A percentile compares a stretch with the other conserved stretches of the same genome.
phyloP scores from a whole-genome alignment of 2,113 vertebrate species.

The Chamaetylas fuelleborni region DNA sequence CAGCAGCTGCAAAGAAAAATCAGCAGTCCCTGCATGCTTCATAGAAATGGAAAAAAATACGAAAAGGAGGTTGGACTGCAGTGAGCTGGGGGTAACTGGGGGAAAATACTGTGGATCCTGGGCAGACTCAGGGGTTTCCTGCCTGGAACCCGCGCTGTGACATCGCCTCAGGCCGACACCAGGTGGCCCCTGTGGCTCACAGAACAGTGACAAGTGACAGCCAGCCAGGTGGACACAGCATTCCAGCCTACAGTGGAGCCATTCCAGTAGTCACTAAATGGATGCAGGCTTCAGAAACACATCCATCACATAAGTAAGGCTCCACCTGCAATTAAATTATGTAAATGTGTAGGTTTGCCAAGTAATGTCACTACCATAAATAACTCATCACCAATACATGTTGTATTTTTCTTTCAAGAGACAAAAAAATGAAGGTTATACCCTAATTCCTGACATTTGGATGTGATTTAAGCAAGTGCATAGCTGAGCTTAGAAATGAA shows the following conservation, averaged over 20 bases:
- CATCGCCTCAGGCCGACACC: background rate
- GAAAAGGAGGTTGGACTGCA: background rate
- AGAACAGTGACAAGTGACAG: background rate
- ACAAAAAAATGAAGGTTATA: background rate
- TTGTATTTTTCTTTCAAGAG: background rate
- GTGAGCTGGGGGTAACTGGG: background rate
- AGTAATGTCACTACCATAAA: background rate
- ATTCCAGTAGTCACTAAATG: background rate
- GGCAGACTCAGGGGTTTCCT: background rate
- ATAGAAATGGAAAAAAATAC: background rate
- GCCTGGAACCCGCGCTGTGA: rapidly evolving
- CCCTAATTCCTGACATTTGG: background rate
- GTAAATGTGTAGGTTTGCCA: background rate
- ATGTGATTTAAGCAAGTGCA: background rate
- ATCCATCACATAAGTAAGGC: background rate
- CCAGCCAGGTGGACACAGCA: background rate
- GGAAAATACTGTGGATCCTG: background rate
- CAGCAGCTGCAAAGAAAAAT: background rate
- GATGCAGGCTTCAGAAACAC: background rate
- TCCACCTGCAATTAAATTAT: background rate
- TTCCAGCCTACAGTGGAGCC: background rate
- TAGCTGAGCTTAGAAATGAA: background rate
- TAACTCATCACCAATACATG: background rate
- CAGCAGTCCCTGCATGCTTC: background rate
- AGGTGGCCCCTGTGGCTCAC: background rate